Evolutionary conservation across 2,797 vertebrate species (phyloP), one percentile per base, ranked within the genome.

Genomic region (Liparis tanakae): DNA sequence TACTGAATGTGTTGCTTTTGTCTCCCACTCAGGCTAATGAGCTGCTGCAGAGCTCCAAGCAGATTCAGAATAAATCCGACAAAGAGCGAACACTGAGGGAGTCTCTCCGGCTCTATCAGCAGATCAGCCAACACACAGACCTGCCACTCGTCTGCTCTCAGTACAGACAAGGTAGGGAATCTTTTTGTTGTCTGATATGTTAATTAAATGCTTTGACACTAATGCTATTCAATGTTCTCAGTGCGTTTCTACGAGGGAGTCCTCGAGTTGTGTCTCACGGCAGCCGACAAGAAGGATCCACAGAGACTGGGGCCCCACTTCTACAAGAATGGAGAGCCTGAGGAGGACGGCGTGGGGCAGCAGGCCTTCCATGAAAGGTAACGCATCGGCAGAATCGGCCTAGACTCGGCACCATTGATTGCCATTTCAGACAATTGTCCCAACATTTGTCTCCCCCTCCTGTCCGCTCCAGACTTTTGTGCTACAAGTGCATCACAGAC

Each of bases 201-300:
- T 48, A 12, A 10, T 7, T 51, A 43, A 10, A 12, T 41, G 10
- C 12, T 12, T 34, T 65, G 6, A 10, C n/a, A 25, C 39, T 18
- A 50, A 68, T 46, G 10, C 15, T 41, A 1, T 48, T 61, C 4
- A 25, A 46, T n/a, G 8, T 3, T 59, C 5, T 33, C 82, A 99
- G 98, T 99, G 75, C 97, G 97, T 70, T 99, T 98, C 89, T 99
- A 99, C 62, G 98, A 99, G 91, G 98, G 98, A 3, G 96, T 98
- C 15, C 95, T 98, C 50, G 98, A 99, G 89, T 91, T 99, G 63
- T 97, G 96, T 72, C 97, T 99, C 56, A 96, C 96, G 30, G 97
- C 98, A 48, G 97, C 98, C 22, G 97, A 99, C 84, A 98, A 98
- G 67, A 99, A 97, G 85, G 98, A 99, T 83, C 98, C 96, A 7